Conservation (phyloP, 1,140 invertebrate genomes). For the Watersipora subatra region DNA sequence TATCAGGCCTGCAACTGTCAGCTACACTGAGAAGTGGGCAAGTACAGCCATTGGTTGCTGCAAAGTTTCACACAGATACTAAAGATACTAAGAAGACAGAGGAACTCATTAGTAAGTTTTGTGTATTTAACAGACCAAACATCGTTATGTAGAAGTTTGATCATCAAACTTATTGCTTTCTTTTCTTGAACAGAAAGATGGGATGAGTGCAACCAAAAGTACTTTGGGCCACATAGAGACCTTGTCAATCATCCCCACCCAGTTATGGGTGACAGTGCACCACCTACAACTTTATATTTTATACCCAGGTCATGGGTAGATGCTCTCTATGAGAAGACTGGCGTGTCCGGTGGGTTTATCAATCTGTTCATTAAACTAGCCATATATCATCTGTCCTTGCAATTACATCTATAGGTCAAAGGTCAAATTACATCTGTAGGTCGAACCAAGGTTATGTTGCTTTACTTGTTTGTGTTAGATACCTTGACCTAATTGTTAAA, state of each 20-base stretch:
- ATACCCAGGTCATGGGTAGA: constrained; percentile 88
- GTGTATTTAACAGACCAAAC: background rate
- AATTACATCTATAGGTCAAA: too few species aligned
- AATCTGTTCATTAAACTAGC: too few species aligned
- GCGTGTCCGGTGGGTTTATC: constrained; percentile 50
- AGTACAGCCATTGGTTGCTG: background rate
- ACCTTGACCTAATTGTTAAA: too few species aligned
- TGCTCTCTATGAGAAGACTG: constrained; percentile 85
- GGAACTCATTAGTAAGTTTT: background rate
- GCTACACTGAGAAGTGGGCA: too few species aligned
- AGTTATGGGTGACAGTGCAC: constrained; percentile 50
- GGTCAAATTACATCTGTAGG: too few species aligned
- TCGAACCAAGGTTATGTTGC: too few species aligned
- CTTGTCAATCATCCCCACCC: constrained; percentile 55
- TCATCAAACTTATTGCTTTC: background rate
- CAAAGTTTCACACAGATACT: background rate
- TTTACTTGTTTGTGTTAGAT: too few species aligned
- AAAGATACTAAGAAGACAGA: background rate
- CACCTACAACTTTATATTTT: constrained; percentile 68
- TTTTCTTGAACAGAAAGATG: constrained; percentile 14
- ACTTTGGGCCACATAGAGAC: constrained; percentile 46
- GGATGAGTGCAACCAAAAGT: constrained; percentile 26
- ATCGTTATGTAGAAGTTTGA: background rate
- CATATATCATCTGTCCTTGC: too few species aligned
- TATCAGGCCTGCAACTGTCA: too few species aligned